Percentiles rank a stretch among this genome's conserved stretches.
phyloP scores from a whole-genome alignment of 2,888 invertebrate species.

The Deroplatys truncata region DNA sequence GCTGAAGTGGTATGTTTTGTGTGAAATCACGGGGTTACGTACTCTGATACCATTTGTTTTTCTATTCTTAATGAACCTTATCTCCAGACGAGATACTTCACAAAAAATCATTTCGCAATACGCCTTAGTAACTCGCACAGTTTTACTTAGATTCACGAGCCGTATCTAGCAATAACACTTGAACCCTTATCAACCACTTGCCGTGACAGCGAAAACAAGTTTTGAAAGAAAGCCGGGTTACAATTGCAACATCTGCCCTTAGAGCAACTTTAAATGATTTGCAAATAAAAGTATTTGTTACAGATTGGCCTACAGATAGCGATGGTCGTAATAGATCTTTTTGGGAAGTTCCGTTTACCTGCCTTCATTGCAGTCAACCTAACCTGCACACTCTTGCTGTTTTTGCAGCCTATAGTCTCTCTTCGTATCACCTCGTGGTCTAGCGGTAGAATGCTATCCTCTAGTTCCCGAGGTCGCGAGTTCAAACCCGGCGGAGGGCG shows the following conservation, averaged over 20 bases:
- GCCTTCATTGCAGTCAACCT: too few species aligned
- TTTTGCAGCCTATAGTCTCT: neutral
- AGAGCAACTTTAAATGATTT: too few species aligned
- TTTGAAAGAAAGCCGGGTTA: too few species aligned
- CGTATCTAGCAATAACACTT: neutral
- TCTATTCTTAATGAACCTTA: neutral
- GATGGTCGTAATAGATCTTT: too few species aligned
- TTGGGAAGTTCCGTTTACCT: neutral
- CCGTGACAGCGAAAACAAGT: neutral
- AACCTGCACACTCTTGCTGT: too few species aligned
- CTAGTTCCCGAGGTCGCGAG: neutral
- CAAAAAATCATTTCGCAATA: neutral
- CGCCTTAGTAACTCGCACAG: neutral
- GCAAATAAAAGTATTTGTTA: too few species aligned
- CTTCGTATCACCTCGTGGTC: neutral
- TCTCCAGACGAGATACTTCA: neutral
- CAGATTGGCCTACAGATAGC: too few species aligned
- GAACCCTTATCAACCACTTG: neutral
- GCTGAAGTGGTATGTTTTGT: too few species aligned
- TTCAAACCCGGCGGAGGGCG: neutral
- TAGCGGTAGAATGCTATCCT: neutral
- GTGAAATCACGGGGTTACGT: too few species aligned
- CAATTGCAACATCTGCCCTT: neutral
- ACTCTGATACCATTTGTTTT: neutral
- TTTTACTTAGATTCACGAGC: neutral